Conservation (phyloP, 2,888 invertebrate species). For the Pachydiplax longipennis region DNA sequence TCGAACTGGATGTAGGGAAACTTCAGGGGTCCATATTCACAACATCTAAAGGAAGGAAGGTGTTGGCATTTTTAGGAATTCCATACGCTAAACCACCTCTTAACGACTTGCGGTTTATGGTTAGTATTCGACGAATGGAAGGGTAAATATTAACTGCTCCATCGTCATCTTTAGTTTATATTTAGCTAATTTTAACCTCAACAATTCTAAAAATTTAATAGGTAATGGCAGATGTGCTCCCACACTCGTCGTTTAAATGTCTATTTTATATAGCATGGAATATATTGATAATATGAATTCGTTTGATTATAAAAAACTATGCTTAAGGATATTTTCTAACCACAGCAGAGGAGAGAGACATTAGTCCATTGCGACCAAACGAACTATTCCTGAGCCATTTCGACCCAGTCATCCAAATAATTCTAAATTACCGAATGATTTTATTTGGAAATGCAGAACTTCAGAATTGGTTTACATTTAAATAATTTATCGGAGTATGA, state of each 20-base stretch:
- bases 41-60: background rate
- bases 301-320: too few relatives aligned
- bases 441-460: too few relatives aligned
- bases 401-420: too few relatives aligned
- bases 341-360: too few relatives aligned
- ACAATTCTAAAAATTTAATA: background rate
- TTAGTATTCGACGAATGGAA: background rate
- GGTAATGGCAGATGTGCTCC: background rate
- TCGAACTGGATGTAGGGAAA: background rate
- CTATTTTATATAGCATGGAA: too few relatives aligned
- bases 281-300: too few relatives aligned
- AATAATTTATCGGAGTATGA: too few relatives aligned
- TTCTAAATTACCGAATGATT: too few relatives aligned
- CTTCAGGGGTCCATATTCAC: background rate
- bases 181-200: background rate
- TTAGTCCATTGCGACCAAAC: too few relatives aligned
- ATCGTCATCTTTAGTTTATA: background rate
- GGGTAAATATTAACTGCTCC: background rate
- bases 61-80: background rate
- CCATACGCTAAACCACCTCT: conserved; percentile 13
- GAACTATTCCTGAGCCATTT: too few relatives aligned
- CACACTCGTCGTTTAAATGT: background rate
- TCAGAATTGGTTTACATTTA: too few relatives aligned
- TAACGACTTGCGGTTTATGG: background rate
- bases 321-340: too few relatives aligned